Evolutionary conservation across 1,140 invertebrate genomes (phyloP).

Genomic region (Ptiloglossa arizonensis): DNA sequence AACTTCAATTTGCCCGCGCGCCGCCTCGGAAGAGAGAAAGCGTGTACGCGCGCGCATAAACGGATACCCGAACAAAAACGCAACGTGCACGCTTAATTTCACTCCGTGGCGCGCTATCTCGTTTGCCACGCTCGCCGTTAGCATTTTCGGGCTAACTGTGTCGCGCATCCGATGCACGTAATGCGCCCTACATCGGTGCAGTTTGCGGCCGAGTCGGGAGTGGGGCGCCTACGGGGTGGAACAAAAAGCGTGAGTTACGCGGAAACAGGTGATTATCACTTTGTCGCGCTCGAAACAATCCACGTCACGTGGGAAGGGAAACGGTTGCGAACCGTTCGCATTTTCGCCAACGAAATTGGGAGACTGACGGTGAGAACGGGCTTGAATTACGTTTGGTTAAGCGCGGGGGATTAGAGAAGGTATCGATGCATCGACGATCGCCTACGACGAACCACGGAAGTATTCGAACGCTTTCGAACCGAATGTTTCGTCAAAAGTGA

Average conservation of each 20-base stretch:
- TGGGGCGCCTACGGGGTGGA: not conserved
- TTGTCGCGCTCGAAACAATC: not conserved
- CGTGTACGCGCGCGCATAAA: not conserved
- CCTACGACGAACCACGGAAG: too few relatives aligned
- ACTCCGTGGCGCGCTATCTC: not conserved
- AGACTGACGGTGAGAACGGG: not conserved
- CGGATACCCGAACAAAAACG: slow-evolving; percentile 18
- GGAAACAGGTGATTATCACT: slow-evolving; percentile 34
- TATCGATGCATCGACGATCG: too few relatives aligned
- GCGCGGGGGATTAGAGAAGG: too few relatives aligned
- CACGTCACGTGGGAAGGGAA: not conserved
- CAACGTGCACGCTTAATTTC: slow-evolving; percentile 46
- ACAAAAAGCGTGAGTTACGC: slow-evolving; percentile 36
- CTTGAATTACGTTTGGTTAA: too few relatives aligned
- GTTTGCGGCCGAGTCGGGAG: slow-evolving; percentile 9
- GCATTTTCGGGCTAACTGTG: slow-evolving; percentile 1
- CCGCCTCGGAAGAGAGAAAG: too few relatives aligned
- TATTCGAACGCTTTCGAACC: too few relatives aligned
- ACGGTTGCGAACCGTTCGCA: not conserved
- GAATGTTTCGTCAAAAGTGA: too few relatives aligned
- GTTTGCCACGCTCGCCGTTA: not conserved
- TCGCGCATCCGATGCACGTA: slow-evolving; percentile 27
- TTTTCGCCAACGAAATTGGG: not conserved
- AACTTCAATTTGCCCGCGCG: slow-evolving; percentile 38
- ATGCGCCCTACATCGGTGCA: slow-evolving; percentile 12